These are phyloP conservation scores for Chrysochloris asiatica DNA, from an alignment of 2,113 vertebrate species.

Conservation along the genomic window DNA sequence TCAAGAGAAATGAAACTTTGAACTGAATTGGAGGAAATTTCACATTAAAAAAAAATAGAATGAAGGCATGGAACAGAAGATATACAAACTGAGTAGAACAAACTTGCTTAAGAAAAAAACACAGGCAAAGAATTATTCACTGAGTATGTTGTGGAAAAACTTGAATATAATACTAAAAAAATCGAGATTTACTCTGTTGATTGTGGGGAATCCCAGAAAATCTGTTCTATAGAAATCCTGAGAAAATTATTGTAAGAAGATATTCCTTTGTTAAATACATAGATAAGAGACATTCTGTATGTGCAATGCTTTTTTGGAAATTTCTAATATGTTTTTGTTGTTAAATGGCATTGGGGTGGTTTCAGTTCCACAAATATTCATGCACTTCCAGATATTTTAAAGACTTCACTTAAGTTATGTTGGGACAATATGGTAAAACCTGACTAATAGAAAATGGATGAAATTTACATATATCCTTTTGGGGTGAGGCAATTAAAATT, in stretches of 20 bases:
- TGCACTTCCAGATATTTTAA: not conserved
- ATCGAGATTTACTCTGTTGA: not conserved
- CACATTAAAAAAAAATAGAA: not conserved
- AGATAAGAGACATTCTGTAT: not conserved
- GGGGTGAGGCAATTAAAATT: not conserved
- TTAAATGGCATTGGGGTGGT: no score
- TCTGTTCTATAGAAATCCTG: not conserved
- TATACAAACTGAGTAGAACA: not conserved
- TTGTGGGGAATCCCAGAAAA: not conserved
- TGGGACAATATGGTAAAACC: not conserved
- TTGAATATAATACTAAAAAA: not conserved
- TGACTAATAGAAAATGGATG: not conserved
- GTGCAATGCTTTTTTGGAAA: not conserved
- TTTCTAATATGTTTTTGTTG: not conserved
- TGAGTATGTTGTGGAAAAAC: not conserved
- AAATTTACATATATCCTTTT: not conserved
- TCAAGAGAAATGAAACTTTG: not conserved
- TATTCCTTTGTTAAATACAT: not conserved
- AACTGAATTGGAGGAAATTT: not conserved
- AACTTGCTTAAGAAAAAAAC: not conserved
- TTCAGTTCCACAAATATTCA: not conserved
- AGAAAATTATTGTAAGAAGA: conserved; percentile 16
- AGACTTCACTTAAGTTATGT: not conserved
- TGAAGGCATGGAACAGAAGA: not conserved
- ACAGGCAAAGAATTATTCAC: not conserved